Evolutionary conservation across 2,888 invertebrate genomes (phyloP), one percentile per base, ranked within the genome.

Genomic region (Drosophila hamatofila): DNA sequence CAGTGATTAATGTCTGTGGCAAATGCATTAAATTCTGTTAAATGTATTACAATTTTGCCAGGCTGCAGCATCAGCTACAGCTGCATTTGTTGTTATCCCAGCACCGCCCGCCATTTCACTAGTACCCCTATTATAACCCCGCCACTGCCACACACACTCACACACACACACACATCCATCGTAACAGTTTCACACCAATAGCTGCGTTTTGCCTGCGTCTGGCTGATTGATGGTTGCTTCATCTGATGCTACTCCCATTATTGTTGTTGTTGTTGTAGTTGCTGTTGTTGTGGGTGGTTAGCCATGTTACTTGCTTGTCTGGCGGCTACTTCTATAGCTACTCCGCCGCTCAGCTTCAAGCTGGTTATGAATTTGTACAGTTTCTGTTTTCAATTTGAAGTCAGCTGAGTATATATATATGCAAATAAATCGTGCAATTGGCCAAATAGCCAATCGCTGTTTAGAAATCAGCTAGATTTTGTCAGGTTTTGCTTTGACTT

Each of bases 1-100:
- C 90, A 91, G 92, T 92, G 92, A 92, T 92, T 92, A 92, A 92
- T 92, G 92, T 91, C 88, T 91, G 92, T 91, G 92, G 92, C 91
- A 92, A 92, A 92, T 92, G 92, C 92, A 92, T 92, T 91, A 91
- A 91, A 92, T 92, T 92, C 91, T 89, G 91, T 91, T 91, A 92
- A 92, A 92, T 92, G 92, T 92, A 92, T 92, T 92, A 92, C 91
- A 92, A 92, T 91, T 91, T 91, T 86, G 83, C 80, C 83, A 89
- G 82, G 77, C 82, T 67, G 66, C 56, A 66, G 55, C 81, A 69
- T 61, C 62, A 65, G 52, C 56, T 55, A 66, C 75, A 76, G 57
- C 68, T 63, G 61, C 58, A 56, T 33, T 58, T 55, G 57, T 46
- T 55, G 59, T 41, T 67, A 65, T 35, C 42, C 42, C 55, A 41